Evolutionary conservation across 1,140 invertebrate genomes (phyloP), one percentile per base, ranked within the genome.

Genomic region (Gryon sp.): DNA sequence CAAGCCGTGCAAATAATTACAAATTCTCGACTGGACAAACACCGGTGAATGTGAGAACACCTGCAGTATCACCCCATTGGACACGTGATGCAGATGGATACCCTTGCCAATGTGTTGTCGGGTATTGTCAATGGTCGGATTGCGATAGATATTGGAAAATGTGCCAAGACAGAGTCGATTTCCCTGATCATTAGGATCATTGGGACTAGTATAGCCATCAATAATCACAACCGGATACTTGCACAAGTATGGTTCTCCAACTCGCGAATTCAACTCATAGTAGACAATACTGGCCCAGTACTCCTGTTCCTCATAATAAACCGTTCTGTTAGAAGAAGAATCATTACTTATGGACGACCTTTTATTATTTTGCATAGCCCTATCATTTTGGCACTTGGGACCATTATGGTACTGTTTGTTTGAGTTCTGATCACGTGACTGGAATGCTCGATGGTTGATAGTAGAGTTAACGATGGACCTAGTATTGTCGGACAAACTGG

Each of bases 61-160:
- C 86, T 98, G 96, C 1, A 96, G 95, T 89, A 98, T 99, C 4
- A 99, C 97, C 87, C 99, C 98, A 0, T 98, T 98, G 12, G 96
- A 97, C 18, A 99, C 96, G 83, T 99, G 99, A 88, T 99, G 99
- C 18, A 99, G 88, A 87, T 98, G 95, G 1, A 99, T 96, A 3
- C 98, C 98, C 91, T 96, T 97, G 26, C 97, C 97, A 90, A 99
- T 99, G 83, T 98, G 96, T 81, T 96, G 91, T 60, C 97, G 90
- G 1, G 97, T 98, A 82, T 98, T 98, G 88, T 99, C 97, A 72
- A 98, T 98, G 0, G 96, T 98, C 9, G 96, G 97, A 87, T 98
- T 99, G 59, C 97, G 91, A 88, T 98, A 98, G 19, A 98, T 96
- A 89, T 98, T 99, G 38, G 96, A 97, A 52, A 99, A 89, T 63